Base-by-base conservation (phyloP, 2,888 invertebrate genomes). In the Myopa tessellatipennis region DNA sequence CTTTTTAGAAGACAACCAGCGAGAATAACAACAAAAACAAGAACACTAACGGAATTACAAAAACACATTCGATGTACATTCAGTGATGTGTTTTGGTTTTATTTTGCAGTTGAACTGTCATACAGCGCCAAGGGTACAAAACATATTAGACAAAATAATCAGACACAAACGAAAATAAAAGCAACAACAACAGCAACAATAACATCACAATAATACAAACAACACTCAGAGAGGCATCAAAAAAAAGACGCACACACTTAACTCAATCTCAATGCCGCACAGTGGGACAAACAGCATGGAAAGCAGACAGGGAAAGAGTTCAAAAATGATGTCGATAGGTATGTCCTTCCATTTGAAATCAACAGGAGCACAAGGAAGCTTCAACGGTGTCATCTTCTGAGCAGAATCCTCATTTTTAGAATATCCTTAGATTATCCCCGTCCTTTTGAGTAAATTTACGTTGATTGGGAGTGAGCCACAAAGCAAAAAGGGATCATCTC, bases 111-210 rank as follows among this genome's bases (percentile, higher is more conserved):
- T 69, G 60, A 69, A 65, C 68, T 58, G 61, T 60, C 69, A 75
- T 68, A 68, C 69, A 58, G 74, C 12, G 68, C 45, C 45, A 73
- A 63, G 63, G 58, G 40, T 26, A 75, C 26, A 68, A 68, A 60
- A 69, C 75, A 75, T 75, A 75, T 75, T 75, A 75, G 69, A 75
- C 75, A 69, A 75, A 75, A 75, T 75, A 69, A 75, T 75, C 75
- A 75, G 75, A 74, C 73, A 61, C 75, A 68, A 75, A 69, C 69
- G 75, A 75, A 75, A 75, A 69, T 69, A 69, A 58, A 60, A 60
- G 68, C 60, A 68, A 68, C 67, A 14, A 38, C 74, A 18, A 65
- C 6, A 45, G 7, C 6, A 45, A 45, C 61, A 61, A 61, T 26
- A 61, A 61, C 26, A 61, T 4, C 58, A 65, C 36, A 65, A 65